Evolutionary conservation across 2,888 invertebrate species (phyloP), one percentile per base, ranked within the genome.

Genomic region (Nebria brevicollis): DNA sequence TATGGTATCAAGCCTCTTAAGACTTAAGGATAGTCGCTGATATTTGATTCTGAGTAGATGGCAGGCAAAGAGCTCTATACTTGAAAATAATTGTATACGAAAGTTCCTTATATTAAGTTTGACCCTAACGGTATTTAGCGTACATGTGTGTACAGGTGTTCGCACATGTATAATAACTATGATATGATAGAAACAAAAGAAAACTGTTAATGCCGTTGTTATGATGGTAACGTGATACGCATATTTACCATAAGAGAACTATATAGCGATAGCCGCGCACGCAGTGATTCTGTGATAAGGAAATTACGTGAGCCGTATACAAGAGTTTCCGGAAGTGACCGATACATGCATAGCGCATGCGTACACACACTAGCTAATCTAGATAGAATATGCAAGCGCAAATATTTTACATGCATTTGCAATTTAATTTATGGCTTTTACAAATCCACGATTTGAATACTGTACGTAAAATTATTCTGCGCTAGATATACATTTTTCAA

Each of bases 251-350:
- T 73, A 73, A 70, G 66, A 25, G 66, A 66, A 34, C 70, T 25
- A 70, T 8, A 20, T 25, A 70, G 70, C 70, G 13, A 20, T 70
- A 70, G 70, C 73, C 42, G 73, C 41, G 43, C 42, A 54, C 54
- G 54, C 54, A 54, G 73, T 15, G 73, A 73, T 73, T 73, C 34
- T 34, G 43, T 73, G 73, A 73, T 73, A 73, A 73, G 73, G 73
- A 73, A 73, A 41, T 73, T 73, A 73, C 73, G 73, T 73, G 73
- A 73, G 43, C 43, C 26, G 73, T 41, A 15, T 73, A 43, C 73
- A 73, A 73, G 73, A 73, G 41, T 41, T 73, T 73, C 73, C 73
- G 73, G 73, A 73, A 73, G 73, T 73, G 43, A 41, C 70, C 70
- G 70, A 25, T 70, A 73, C 73, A 54, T 54, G 13, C 11, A 54